phyloP scores from a whole-genome alignment of 2,888 invertebrate species.

The Euspilapteryx auroguttella region DNA sequence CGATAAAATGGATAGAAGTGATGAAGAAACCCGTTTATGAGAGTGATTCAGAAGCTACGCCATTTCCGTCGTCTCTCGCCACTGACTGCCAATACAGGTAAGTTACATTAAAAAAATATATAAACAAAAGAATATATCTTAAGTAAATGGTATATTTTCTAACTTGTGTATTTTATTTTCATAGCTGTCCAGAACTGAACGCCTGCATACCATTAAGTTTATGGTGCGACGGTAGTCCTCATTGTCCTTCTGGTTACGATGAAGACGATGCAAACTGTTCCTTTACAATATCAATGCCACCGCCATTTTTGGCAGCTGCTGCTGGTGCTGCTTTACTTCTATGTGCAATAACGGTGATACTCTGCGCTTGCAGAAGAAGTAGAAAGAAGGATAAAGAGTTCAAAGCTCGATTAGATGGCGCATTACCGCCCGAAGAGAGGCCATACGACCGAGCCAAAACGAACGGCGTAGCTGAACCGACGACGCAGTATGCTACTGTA shows the following conservation, averaged over 20 bases:
- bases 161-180: constrained; percentile 10
- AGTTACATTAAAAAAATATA: constrained; percentile 16
- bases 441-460: constrained; percentile 63
- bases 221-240: constrained; percentile 79
- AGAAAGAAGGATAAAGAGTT: constrained; percentile 63
- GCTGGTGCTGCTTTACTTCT: constrained; percentile 66
- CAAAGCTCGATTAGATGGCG: constrained; percentile 63
- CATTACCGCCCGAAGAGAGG: constrained; percentile 58
- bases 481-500: constrained; percentile 47
- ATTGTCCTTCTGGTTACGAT: constrained; percentile 82
- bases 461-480: constrained; percentile 40
- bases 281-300: constrained; percentile 67
- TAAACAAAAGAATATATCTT: too few species aligned
- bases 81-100: constrained; percentile 75
- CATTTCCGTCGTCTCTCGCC: constrained; percentile 40
- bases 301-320: constrained; percentile 66
- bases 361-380: constrained; percentile 64
- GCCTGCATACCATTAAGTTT: constrained; percentile 77
- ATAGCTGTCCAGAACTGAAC: constrained; percentile 77
- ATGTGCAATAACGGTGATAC: constrained; percentile 56
- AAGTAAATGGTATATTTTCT: too few species aligned
- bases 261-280: constrained; percentile 78
- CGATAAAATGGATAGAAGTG: constrained; percentile 78
- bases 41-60: constrained; percentile 51
- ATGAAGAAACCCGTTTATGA: constrained; percentile 64